These are phyloP conservation scores for Synanthedon tipuliformis DNA, from an alignment of 2,888 invertebrate species.

Conservation along the genomic window DNA sequence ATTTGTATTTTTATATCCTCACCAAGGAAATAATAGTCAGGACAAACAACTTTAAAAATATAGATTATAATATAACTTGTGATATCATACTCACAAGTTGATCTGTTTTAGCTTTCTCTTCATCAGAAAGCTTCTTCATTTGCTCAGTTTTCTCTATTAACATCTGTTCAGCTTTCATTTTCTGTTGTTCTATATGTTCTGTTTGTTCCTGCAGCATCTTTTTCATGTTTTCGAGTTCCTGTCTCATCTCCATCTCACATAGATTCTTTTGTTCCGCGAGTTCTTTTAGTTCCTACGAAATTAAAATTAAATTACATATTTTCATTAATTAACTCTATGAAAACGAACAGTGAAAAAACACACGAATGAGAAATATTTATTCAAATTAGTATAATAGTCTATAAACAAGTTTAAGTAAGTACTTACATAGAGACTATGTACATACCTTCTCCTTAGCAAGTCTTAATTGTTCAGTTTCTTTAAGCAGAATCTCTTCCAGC, in stretches of 20 bases:
- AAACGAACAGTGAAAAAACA: too few species aligned
- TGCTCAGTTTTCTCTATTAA: constrained; percentile 40
- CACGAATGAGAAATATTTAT: too few species aligned
- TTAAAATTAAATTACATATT: too few species aligned
- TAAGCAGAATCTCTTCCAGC: constrained; percentile 39
- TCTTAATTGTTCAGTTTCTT: constrained; percentile 48
- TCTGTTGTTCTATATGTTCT: constrained; percentile 51
- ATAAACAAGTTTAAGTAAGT: too few species aligned
- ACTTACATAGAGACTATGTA: background rate
- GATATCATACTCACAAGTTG: constrained; percentile 30
- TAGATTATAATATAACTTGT: too few species aligned
- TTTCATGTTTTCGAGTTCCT: constrained; percentile 42
- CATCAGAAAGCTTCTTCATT: constrained; percentile 44
- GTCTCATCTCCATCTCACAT: constrained; percentile 43
- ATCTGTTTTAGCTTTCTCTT: constrained; percentile 45
- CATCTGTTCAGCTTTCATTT: constrained; percentile 34
- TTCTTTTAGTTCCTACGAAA: constrained; percentile 39
- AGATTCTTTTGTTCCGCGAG: constrained; percentile 41
- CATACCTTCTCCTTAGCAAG: constrained; percentile 55
- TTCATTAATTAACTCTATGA: too few species aligned
- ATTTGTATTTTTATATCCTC: too few species aligned
- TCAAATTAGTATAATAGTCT: too few species aligned
- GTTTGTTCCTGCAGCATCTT: constrained; percentile 45
- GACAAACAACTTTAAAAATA: background rate
- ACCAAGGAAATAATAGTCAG: too few species aligned